phyloP scores from a whole-genome alignment of 1,140 invertebrate genomes.

The Trissolcus basalis region DNA sequence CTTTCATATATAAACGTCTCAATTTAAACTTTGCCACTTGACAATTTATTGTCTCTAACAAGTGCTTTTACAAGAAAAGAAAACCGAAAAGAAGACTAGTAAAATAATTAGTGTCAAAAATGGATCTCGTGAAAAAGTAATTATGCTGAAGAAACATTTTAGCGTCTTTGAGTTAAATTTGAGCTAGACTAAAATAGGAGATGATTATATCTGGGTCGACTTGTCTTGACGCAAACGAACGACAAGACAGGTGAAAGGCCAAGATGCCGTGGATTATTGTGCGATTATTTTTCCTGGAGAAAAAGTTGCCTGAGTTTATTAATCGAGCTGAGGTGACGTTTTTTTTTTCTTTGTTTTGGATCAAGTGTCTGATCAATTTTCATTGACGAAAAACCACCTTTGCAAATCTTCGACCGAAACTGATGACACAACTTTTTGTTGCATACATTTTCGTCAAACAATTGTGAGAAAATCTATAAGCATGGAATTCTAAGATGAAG shows the following conservation, averaged over 20 bases:
- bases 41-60: no score
- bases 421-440: no score
- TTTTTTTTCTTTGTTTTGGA: not conserved
- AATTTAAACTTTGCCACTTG: no score
- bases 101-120: not conserved
- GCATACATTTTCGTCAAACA: no score
- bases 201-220: conserved; percentile 31
- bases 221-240: conserved; percentile 32
- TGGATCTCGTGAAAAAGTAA: not conserved
- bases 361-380: no score
- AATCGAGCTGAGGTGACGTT: not conserved
- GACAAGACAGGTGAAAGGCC: conserved; percentile 50
- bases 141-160: not conserved
- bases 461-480: no score
- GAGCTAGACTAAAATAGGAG: conserved; percentile 11
- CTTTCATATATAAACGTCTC: no score
- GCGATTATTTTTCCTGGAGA: conserved; percentile 5
- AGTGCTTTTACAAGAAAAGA: no score
- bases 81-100: no score
- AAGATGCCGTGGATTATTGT: conserved; percentile 28
- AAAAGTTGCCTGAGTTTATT: conserved; percentile 11
- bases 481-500: no score
- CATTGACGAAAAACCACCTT: no score
- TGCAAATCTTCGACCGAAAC: no score
- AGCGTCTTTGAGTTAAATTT: conserved; percentile 18